Evolutionary conservation across 2,113 vertebrate species (phyloP).

Genomic region (Rhadina sibilatrix): DNA sequence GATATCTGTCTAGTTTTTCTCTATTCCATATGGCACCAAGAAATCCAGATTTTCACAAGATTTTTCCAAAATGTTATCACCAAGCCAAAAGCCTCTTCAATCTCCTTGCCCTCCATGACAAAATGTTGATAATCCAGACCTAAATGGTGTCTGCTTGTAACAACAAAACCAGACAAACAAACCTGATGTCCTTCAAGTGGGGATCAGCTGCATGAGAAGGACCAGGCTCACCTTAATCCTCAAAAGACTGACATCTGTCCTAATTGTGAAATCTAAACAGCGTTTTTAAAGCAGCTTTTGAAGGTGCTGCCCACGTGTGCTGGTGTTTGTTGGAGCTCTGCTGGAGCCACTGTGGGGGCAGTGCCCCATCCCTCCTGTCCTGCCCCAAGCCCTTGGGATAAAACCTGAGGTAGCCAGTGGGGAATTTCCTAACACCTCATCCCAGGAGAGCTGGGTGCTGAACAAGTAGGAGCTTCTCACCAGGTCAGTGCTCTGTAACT

Average conservation of each 20-base stretch:
- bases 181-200: neutral
- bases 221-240: neutral
- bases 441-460: neutral
- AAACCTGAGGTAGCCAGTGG: neutral
- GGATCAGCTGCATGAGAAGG: neutral
- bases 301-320: neutral
- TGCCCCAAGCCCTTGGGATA: rapidly evolving
- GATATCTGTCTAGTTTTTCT: neutral
- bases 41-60: neutral
- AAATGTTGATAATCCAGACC: neutral
- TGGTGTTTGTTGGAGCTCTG: neutral
- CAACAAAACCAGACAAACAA: neutral
- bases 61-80: neutral
- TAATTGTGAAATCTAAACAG: neutral
- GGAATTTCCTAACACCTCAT: slow-evolving; percentile 16
- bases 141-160: neutral
- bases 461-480: slow-evolving; percentile 18
- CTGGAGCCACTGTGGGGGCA: neutral
- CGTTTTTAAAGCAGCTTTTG: neutral
- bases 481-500: neutral
- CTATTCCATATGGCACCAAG: neutral
- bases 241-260: slow-evolving; percentile 36
- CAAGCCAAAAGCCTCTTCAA: neutral
- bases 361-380: neutral
- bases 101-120: neutral